These are phyloP conservation scores for Keiferia lycopersicella DNA, from an alignment of 2,888 invertebrate genomes.

Conservation along the genomic window DNA sequence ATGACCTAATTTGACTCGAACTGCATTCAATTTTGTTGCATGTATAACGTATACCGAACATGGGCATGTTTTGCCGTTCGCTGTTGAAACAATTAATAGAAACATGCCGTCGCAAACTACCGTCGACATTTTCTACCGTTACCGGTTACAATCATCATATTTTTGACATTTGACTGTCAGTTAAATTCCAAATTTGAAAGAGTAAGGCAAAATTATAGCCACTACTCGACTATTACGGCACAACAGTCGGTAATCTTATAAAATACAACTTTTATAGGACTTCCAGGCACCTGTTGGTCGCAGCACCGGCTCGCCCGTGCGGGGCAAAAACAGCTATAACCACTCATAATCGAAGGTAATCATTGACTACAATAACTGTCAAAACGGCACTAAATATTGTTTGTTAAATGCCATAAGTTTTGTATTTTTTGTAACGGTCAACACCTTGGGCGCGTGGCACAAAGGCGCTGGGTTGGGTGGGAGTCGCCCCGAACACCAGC, in stretches of 20 bases:
- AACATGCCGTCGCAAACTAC: background rate
- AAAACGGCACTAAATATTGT: slow-evolving; percentile 79
- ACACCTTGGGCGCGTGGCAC: slow-evolving; percentile 65
- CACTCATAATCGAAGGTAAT: slow-evolving; percentile 69
- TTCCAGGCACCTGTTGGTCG: slow-evolving; percentile 63
- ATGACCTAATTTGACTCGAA: slow-evolving; percentile 1
- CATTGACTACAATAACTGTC: slow-evolving; percentile 79
- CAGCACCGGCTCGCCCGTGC: slow-evolving; percentile 37
- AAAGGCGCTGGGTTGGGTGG: slow-evolving; percentile 49
- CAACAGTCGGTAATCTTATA: slow-evolving; percentile 37
- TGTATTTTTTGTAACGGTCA: slow-evolving; percentile 72
- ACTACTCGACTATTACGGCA: slow-evolving; percentile 26
- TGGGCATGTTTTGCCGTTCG: background rate
- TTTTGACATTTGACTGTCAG: slow-evolving; percentile 14
- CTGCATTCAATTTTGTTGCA: background rate
- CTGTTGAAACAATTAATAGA: background rate
- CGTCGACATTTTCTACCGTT: slow-evolving; percentile 1
- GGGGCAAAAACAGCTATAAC: slow-evolving; percentile 63
- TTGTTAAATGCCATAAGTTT: slow-evolving; percentile 76
- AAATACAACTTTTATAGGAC: slow-evolving; percentile 40
- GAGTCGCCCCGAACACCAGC: slow-evolving; percentile 58
- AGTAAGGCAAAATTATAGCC: slow-evolving; percentile 24
- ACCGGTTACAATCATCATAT: slow-evolving; percentile 7
- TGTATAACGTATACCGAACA: background rate
- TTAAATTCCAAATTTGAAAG: slow-evolving; percentile 21